Percentiles rank a stretch among this genome's conserved stretches.
phyloP scores from a whole-genome alignment of 2,797 vertebrate species.

The Catostomus latipinnis region DNA sequence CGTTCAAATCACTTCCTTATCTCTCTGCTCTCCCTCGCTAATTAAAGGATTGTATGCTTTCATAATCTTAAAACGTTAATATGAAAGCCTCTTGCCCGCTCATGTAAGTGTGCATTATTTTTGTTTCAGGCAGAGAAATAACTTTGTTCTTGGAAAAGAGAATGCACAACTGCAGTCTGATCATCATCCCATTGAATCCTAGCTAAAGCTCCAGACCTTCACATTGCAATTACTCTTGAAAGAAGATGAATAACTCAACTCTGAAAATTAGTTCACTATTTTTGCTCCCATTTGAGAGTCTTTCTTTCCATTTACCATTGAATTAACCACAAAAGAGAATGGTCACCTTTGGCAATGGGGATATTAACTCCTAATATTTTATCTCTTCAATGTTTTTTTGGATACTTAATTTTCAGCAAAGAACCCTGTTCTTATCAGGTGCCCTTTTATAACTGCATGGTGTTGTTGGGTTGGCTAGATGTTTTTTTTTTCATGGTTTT shows the following conservation, averaged over 20 bases:
- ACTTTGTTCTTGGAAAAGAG: not conserved
- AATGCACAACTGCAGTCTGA: constrained; percentile 28
- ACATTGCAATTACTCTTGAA: constrained; percentile 40
- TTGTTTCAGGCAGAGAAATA: too few species aligned
- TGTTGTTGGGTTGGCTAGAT: not conserved
- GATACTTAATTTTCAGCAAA: not conserved
- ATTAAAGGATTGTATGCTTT: constrained; percentile 19
- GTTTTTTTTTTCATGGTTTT: too few species aligned
- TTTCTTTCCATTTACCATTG: constrained; percentile 27
- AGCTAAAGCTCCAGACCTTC: constrained; percentile 54
- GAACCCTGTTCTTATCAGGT: not conserved
- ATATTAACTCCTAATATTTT: constrained; percentile 27
- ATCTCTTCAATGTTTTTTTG: not conserved
- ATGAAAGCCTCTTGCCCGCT: not conserved
- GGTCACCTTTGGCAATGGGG: constrained; percentile 25
- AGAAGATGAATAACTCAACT: constrained; percentile 53
- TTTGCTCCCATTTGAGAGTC: constrained; percentile 6
- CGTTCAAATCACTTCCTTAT: too few species aligned
- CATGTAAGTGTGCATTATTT: not conserved
- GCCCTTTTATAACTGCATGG: not conserved
- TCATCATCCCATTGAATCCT: not conserved
- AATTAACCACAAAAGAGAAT: constrained; percentile 8
- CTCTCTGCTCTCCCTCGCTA: constrained; percentile 2
- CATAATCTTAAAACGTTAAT: not conserved
- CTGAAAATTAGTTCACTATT: constrained; percentile 45